Evolutionary conservation across 2,888 invertebrate species (phyloP), one percentile per base, ranked within the genome.

Genomic region (Cybosia mesomella): DNA sequence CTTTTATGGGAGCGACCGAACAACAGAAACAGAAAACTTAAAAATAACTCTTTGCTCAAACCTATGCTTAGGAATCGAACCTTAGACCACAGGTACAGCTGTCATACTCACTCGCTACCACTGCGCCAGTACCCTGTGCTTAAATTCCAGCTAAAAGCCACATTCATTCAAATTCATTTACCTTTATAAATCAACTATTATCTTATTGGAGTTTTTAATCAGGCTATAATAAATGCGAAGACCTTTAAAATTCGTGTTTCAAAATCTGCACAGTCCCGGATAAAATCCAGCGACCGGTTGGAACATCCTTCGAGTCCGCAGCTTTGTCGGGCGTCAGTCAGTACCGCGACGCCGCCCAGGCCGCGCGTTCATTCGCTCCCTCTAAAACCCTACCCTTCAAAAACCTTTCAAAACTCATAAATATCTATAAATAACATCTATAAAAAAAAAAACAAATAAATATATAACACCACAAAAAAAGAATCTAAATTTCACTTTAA

Each of bases 281-380:
- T 58, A 67, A 66, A 58, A 74, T 74, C 72, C 15, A 55, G 36
- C 68, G 66, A 72, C 66, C 22, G 59, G 69, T 78, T 75, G 57
- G 55, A 61, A 73, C 76, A 68, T 71, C 73, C 72, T 70, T 53
- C 28, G 49, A 53, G 58, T 58, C 76, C 73, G 79, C 81, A 76
- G 70, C 72, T 66, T 74, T 69, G 71, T 71, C 67, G 72, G 75
- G 76, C 58, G 66, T 68, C 81, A 81, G 80, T 81, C 70, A 67
- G 76, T 64, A 70, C 64, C 71, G 76, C 76, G 81, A 58, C 80
- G 71, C 71, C 68, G 74, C 69, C 68, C 68, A 66, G 75, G 79
- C 70, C 72, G 74, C 72, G 67, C 84, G 84, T 68, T 66, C 72
- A 36, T 63, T 54, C 67, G 70, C 68, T 63, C 55, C 65, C 68